Base-by-base conservation (phyloP, 2,113 vertebrate genomes). In the Bubo blakistoni region DNA sequence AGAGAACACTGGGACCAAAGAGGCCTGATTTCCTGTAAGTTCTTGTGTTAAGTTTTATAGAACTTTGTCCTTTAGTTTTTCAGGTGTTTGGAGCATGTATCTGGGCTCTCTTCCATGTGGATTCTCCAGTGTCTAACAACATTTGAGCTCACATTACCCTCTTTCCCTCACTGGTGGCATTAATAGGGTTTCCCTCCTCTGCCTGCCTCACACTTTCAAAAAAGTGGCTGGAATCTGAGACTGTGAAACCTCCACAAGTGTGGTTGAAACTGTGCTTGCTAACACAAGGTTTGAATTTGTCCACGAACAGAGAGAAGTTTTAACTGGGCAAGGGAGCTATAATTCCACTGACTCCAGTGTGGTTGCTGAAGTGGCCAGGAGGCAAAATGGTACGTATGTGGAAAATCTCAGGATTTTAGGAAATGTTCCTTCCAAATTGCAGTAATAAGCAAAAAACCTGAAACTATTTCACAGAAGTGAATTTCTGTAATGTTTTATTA, bases 221-320 rank as follows among this genome's bases (percentile, higher is more conserved):
- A 96, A 89, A 63, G 65, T 85, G 52, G 58, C 54, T 96, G 95
- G 88, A 96, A 96, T 81, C 40, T 89, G 95, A 93, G 77, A 91
- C 77, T 90, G 82, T 61, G 94, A 92, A 96, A 92, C 70, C 65
- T 90, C 80, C 62, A 38, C 65, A 94, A 96, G 54, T 89, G 91
- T 92, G 93, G 89, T 61, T 95, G 96, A 91, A 96, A 69, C 40
- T 47, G 36, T 67, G 77, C 86, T 92, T 74, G 36, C 72, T 89
- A 81, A 96, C 96, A 96, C 92, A 88, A 95, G 96, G 94, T 96
- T 96, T 96, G 91, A 94, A 97, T 97, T 96, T 95, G 81, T 86
- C 83, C 95, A 84, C 3, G 6, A 94, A 84, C 21, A 4, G 19
- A 47, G 52, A 94, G 65, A 36, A 94, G 86, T 88, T 95, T 91